Evolutionary conservation across 2,113 vertebrate species (phyloP).

Genomic region (Cottus gobio): DNA sequence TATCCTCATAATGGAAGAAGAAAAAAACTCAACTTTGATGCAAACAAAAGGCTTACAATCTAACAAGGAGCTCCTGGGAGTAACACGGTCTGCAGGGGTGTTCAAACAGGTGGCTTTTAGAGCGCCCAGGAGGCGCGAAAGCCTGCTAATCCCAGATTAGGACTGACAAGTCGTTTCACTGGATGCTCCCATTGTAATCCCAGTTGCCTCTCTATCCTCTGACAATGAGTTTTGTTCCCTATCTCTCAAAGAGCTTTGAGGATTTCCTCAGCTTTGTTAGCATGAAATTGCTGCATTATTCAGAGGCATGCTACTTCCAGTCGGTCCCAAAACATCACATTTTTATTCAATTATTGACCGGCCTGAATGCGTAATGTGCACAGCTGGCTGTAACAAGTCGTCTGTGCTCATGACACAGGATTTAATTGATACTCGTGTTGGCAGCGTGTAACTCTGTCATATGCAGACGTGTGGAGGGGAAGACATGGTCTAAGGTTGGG

Average conservation of each 20-base stretch:
- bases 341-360: constrained; percentile 74
- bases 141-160: constrained; percentile 78
- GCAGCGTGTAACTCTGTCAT: neutral
- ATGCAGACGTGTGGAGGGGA: neutral
- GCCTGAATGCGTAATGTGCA: constrained; percentile 65
- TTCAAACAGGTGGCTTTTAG: constrained; percentile 79
- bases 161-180: constrained; percentile 73
- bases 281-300: constrained; percentile 75
- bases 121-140: constrained; percentile 65
- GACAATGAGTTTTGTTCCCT: constrained; percentile 75
- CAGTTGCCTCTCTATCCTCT: constrained; percentile 61
- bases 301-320: constrained; percentile 56
- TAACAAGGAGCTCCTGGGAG: constrained; percentile 41
- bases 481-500: neutral
- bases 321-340: constrained; percentile 58
- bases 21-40: constrained; percentile 17
- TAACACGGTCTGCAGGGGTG: constrained; percentile 51
- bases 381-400: constrained; percentile 61
- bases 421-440: constrained; percentile 20
- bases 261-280: constrained; percentile 57
- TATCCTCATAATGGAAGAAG: neutral
- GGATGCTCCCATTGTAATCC: constrained; percentile 71
- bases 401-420: constrained; percentile 13
- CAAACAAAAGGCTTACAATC: constrained; percentile 45
- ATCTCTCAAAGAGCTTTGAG: constrained; percentile 50